phyloP scores from a whole-genome alignment of 2,113 vertebrate genomes.

The Mus pahari region DNA sequence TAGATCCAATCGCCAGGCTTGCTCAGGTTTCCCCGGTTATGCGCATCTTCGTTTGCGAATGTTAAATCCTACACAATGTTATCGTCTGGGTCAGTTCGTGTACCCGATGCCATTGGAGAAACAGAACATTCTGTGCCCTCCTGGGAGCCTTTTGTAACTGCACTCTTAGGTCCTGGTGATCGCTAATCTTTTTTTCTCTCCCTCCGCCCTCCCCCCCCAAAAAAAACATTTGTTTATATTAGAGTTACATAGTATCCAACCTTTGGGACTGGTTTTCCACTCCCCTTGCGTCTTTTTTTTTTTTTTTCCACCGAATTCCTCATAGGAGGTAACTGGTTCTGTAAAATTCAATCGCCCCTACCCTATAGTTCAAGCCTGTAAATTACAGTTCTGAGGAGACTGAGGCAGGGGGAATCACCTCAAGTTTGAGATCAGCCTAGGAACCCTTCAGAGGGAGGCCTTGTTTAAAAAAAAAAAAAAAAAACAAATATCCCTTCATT shows the following conservation, averaged over 20 bases:
- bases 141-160: not conserved
- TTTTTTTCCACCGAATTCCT: not conserved
- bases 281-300: not conserved
- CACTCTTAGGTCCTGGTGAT: too few species aligned
- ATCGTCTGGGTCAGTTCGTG: not conserved
- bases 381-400: not conserved
- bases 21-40: not conserved
- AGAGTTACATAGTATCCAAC: not conserved
- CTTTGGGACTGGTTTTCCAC: not conserved
- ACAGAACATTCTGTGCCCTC: not conserved
- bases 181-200: too few species aligned
- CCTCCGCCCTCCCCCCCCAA: fast-evolving
- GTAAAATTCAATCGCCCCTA: not conserved
- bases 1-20: not conserved
- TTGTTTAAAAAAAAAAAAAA: not conserved
- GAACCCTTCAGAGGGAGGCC: not conserved
- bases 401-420: not conserved
- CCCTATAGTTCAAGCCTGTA: not conserved
- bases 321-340: not conserved
- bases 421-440: not conserved
- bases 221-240: not conserved
- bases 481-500: not conserved
- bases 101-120: too few species aligned
- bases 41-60: not conserved
- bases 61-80: not conserved